Conservation (phyloP, 2,888 invertebrate species). For the Pseudococcus viburni region DNA sequence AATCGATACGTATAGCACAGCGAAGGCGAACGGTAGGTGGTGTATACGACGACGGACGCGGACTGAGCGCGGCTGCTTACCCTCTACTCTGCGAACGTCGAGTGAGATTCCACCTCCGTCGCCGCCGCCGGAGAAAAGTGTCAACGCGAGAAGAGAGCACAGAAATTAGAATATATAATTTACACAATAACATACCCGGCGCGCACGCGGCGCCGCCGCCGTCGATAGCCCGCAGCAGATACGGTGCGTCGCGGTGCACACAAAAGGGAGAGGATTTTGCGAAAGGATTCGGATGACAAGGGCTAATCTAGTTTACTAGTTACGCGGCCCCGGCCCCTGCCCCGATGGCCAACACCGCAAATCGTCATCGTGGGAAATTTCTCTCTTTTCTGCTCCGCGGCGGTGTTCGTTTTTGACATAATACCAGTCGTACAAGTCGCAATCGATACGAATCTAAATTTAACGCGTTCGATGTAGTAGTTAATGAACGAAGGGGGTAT, state of each 20-base stretch:
- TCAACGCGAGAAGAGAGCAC: conserved; percentile 39
- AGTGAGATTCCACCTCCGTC: neutral
- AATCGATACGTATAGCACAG: conserved; percentile 9
- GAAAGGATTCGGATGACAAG: conserved; percentile 24
- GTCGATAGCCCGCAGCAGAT: neutral
- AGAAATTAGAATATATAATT: conserved; percentile 53
- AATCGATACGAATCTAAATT: conserved; percentile 25
- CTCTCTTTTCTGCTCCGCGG: neutral
- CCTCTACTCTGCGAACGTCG: neutral
- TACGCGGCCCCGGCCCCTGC: neutral
- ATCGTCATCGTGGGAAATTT: conserved; percentile 21
- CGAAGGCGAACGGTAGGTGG: neutral
- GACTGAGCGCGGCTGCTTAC: neutral
- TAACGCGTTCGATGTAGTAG: neutral
- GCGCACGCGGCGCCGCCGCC: conserved; percentile 4
- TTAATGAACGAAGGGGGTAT: neutral
- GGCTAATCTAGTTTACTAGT: conserved; percentile 7
- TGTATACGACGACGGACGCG: neutral
- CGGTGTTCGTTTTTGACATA: conserved; percentile 4
- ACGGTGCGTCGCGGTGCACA: neutral
- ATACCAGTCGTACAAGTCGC: neutral
- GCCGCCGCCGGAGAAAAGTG: conserved; percentile 24
- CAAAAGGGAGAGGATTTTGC: neutral
- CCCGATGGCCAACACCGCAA: neutral
- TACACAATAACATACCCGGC: conserved; percentile 52